phyloP scores from a whole-genome alignment of 2,113 vertebrate species.

The Gallinago media region DNA sequence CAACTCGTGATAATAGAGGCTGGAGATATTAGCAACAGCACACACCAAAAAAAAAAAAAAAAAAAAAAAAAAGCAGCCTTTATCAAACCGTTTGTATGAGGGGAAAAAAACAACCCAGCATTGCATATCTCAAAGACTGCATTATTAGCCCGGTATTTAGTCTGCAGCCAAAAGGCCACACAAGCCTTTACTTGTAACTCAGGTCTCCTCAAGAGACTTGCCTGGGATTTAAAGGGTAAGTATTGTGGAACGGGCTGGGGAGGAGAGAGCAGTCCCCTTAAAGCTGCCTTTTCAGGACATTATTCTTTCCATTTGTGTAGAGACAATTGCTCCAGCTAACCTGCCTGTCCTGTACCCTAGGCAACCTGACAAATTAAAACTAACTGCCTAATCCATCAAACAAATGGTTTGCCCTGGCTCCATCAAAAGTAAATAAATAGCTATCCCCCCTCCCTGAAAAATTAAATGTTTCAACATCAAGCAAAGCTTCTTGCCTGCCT shows the following conservation, averaged over 20 bases:
- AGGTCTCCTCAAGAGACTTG: neutral
- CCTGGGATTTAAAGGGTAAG: conserved; percentile 52
- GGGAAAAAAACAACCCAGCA: neutral
- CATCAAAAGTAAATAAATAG: conserved; percentile 57
- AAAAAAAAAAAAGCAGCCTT: neutral
- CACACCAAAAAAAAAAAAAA: neutral
- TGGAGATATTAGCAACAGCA: neutral
- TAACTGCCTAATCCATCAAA: conserved; percentile 66
- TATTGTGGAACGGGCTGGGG: neutral
- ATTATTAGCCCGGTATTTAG: neutral
- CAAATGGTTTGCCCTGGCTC: conserved; percentile 40
- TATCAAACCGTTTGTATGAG: neutral
- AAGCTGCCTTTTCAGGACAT: conserved; percentile 30
- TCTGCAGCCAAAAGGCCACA: conserved; percentile 7
- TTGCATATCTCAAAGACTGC: neutral
- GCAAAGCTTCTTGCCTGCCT: neutral
- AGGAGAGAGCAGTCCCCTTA: conserved; percentile 3
- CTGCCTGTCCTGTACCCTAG: conserved; percentile 62
- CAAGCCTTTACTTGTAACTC: neutral
- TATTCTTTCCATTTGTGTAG: conserved; percentile 57
- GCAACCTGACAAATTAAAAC: conserved; percentile 71
- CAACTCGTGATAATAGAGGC: neutral
- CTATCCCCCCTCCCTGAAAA: conserved; percentile 6
- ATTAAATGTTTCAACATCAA: neutral
- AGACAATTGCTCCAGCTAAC: conserved; percentile 55